Conservation (phyloP, 2,888 invertebrate genomes). For the Lycia hirtaria region DNA sequence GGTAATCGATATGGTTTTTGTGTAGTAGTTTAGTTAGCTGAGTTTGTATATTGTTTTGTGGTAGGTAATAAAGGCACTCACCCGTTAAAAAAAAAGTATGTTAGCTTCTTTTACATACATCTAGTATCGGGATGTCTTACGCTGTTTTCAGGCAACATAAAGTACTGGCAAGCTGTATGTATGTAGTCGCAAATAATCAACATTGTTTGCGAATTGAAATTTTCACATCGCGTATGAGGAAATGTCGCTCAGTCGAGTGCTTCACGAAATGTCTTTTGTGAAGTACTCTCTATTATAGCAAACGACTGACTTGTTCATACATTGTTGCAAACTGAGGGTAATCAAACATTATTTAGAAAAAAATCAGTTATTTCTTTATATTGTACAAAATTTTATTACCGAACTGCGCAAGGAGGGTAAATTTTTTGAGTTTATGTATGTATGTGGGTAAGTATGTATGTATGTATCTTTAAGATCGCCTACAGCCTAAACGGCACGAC, state of each 20-base stretch:
- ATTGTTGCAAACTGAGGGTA: not conserved
- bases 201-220: conserved; percentile 61
- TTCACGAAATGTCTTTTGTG: conserved; percentile 39
- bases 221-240: conserved; percentile 53
- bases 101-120: not conserved
- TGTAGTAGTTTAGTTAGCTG: not conserved
- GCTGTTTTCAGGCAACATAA: not conserved
- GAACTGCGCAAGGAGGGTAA: too few species aligned
- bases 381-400: too few species aligned
- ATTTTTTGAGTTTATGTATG: too few species aligned
- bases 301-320: not conserved
- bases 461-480: too few species aligned
- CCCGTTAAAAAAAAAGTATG: not conserved
- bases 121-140: not conserved
- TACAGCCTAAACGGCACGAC: too few species aligned
- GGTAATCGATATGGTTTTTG: not conserved
- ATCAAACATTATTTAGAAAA: not conserved
- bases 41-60: not conserved
- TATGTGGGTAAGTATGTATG: too few species aligned
- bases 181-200: conserved; percentile 32
- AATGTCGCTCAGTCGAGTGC: conserved; percentile 51
- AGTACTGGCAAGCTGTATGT: conserved; percentile 14
- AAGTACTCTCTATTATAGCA: conserved; percentile 18
- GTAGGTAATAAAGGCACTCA: not conserved
- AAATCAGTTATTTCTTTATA: not conserved